These are phyloP conservation scores for Girardia tigrina DNA, from an alignment of 2,888 invertebrate species.

Conservation along the genomic window DNA sequence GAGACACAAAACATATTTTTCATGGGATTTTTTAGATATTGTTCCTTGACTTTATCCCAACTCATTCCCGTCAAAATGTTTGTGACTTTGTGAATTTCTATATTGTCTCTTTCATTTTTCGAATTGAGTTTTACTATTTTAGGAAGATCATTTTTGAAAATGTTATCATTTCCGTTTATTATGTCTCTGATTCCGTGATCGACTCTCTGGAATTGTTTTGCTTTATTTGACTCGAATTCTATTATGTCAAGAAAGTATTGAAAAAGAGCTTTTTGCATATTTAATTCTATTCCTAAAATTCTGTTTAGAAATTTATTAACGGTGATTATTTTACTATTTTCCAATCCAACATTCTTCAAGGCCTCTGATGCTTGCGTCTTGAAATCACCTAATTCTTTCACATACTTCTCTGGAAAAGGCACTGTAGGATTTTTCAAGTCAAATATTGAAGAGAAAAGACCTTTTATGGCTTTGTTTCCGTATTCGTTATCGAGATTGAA, in stretches of 20 bases:
- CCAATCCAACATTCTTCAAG: not conserved
- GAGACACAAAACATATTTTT: not conserved
- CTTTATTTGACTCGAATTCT: not conserved
- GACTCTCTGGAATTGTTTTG: not conserved
- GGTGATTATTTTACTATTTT: constrained; percentile 38
- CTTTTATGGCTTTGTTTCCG: too few species aligned
- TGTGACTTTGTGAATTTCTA: constrained; percentile 9
- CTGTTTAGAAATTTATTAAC: constrained; percentile 47
- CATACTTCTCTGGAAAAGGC: too few species aligned
- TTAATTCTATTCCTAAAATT: constrained; percentile 44
- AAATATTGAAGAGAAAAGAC: too few species aligned
- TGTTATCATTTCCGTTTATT: not conserved
- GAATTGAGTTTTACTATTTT: not conserved
- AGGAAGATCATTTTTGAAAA: not conserved
- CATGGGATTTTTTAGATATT: not conserved
- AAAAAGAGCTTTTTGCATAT: constrained; percentile 40
- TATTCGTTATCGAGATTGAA: too few species aligned
- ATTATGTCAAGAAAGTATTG: constrained; percentile 8
- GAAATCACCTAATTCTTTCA: too few species aligned
- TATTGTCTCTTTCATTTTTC: constrained; percentile 5
- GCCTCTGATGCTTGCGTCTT: not conserved
- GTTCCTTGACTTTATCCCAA: not conserved
- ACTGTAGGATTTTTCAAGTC: too few species aligned
- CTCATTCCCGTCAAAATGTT: not conserved
- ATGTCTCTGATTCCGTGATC: not conserved